phyloP scores from a whole-genome alignment of 1,140 invertebrate genomes.

The Zaprionus gabonicus region DNA sequence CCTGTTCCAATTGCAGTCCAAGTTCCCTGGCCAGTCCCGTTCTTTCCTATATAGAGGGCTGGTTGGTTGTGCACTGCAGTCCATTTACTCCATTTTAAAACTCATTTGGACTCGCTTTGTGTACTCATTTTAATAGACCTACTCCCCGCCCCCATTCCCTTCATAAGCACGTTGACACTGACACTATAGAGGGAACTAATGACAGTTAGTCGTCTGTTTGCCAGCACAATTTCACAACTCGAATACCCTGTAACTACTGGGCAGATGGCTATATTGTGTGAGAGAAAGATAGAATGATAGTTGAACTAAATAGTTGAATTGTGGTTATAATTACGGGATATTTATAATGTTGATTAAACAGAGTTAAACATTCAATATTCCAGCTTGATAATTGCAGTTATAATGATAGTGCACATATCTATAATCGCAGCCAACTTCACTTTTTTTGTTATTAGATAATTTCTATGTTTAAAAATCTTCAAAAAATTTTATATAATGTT shows the following conservation, averaged over 20 bases:
- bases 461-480: too few relatives aligned
- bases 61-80: conserved; percentile 19
- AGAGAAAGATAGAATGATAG: neutral
- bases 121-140: conserved; percentile 59
- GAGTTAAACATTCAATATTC: too few relatives aligned
- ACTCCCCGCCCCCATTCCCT: neutral
- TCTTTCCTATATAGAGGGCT: neutral
- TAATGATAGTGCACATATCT: too few relatives aligned
- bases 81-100: conserved; percentile 78
- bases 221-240: conserved; percentile 20
- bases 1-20: neutral
- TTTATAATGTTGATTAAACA: too few relatives aligned
- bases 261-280: neutral
- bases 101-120: conserved; percentile 58
- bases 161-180: conserved; percentile 1
- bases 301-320: too few relatives aligned
- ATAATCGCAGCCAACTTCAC: too few relatives aligned
- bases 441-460: too few relatives aligned
- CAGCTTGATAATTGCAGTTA: too few relatives aligned
- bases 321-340: too few relatives aligned
- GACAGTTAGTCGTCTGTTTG: conserved; percentile 57
- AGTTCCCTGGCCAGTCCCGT: neutral
- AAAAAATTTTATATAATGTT: too few relatives aligned
- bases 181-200: conserved; percentile 54
- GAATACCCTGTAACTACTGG: neutral